Percentiles rank a stretch among this genome's conserved stretches.
These are phyloP conservation scores for Merops nubicus DNA, from an alignment of 2,113 vertebrate species.

Conservation along the genomic window DNA sequence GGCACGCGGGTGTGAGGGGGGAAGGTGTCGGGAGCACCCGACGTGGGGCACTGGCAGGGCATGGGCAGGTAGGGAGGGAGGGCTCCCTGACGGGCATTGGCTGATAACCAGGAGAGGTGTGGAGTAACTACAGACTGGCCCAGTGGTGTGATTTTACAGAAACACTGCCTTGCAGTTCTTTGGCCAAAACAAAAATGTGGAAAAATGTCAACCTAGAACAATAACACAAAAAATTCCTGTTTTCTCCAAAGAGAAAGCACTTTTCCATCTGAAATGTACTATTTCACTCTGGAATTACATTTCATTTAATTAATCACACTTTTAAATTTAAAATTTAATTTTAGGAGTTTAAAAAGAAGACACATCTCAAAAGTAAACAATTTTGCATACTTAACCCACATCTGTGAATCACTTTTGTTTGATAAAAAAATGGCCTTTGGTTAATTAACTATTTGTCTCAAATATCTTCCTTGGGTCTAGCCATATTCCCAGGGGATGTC, in stretches of 20 bases:
- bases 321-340: not conserved
- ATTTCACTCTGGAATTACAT: not conserved
- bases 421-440: not conserved
- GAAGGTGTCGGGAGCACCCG: accelerated
- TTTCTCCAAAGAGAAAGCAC: not conserved
- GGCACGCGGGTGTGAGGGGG: too few relatives aligned
- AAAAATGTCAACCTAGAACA: not conserved
- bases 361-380: not conserved
- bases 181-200: not conserved
- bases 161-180: not conserved
- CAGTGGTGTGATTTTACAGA: not conserved
- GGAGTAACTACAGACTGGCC: not conserved
- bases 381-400: not conserved
- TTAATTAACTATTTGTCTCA: not conserved
- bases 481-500: too few relatives aligned
- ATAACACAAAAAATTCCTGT: not conserved
- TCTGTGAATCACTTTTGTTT: not conserved
- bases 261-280: not conserved
- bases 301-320: not conserved
- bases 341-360: not conserved
- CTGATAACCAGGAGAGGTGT: not conserved
- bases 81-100: accelerated
- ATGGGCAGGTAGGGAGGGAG: accelerated
- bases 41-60: accelerated
- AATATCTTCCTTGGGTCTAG: not conserved